Base-by-base conservation (phyloP, 2,888 invertebrate species). In the Axea sp. region DNA sequence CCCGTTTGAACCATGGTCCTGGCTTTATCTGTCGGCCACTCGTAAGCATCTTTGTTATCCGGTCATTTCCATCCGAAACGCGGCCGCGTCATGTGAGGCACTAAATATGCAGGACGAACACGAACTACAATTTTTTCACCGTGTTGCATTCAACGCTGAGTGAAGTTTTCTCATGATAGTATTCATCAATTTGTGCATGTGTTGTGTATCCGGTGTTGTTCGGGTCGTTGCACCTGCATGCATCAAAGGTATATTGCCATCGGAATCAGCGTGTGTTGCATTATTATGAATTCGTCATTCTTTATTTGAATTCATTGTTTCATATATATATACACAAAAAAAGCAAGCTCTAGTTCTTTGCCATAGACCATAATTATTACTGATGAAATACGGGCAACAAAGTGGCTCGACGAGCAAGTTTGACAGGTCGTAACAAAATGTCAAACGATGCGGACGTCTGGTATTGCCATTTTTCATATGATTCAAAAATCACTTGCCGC, bases 41-140 rank as follows among this genome's bases (percentile, higher is more conserved):
- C 39, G 51, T 14, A 49, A 26, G 59, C 68, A 68, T 68, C 68
- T 68, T 59, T 57, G 68, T 68, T 68, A 67, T 49, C 67, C 67
- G 57, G 57, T 57, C 55, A 57, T 67, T 55, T 67, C 41, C 47
- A 37, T 57, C 28, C 51, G 33, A 49, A 51, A 43, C 62, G 37
- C 62, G 49, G 30, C 11, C 43, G 49, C 62, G 62, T 19, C 9
- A 39, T 49, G 41, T 51, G 39, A 64, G 24, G 24, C 49, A 41
- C 22, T 26, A 39, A 17, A 26, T 31, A 64, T 43, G 53, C 26
- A 12, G 14, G 26, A 9, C 6, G 3, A 22, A 39, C 26, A 28
- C 22, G 24, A 15, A 2, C 28, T n/a, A 15, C 19, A n/a, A 39
- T 22, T 22, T 39, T 39, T 22, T 11, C 19, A 22, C 49, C 43